phyloP scores from a whole-genome alignment of 2,888 invertebrate genomes.

The Dolomedes plantarius region DNA sequence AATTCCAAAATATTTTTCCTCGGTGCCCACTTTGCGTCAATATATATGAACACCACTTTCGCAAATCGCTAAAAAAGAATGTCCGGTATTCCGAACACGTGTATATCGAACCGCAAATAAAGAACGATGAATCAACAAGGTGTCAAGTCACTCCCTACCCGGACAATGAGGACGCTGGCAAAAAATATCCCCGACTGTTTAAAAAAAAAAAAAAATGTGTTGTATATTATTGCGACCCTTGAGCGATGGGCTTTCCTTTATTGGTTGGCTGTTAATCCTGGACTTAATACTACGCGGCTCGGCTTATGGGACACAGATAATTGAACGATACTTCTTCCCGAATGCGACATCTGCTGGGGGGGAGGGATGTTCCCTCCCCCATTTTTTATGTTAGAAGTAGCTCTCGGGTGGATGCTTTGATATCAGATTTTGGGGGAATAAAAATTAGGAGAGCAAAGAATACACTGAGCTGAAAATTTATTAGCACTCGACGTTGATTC shows the following conservation, averaged over 20 bases:
- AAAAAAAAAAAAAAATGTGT: conserved; percentile 21
- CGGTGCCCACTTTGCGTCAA: conserved; percentile 21
- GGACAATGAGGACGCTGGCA: conserved; percentile 19
- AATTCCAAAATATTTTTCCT: conserved; percentile 11
- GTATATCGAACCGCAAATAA: conserved; percentile 68
- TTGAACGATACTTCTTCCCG: conserved; percentile 65
- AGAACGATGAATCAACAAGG: conserved; percentile 68
- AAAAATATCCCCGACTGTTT: background rate
- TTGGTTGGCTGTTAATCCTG: conserved; percentile 62
- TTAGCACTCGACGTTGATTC: too few species aligned
- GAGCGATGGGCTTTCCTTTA: conserved; percentile 55
- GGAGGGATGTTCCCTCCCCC: background rate
- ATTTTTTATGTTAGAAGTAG: background rate
- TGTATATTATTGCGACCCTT: conserved; percentile 58
- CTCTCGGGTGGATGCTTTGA: too few species aligned
- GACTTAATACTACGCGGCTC: conserved; percentile 45
- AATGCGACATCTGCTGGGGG: conserved; percentile 19
- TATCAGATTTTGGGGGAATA: too few species aligned
- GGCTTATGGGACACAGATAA: conserved; percentile 33
- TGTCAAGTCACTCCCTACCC: conserved; percentile 49
- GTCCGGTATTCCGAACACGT: conserved; percentile 47
- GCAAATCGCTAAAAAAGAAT: conserved; percentile 23
- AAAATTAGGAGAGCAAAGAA: too few species aligned
- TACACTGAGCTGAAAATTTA: too few species aligned
- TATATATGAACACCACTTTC: conserved; percentile 24